Evolutionary conservation across 2,888 invertebrate species (phyloP).

Genomic region (Andrena praecox): DNA sequence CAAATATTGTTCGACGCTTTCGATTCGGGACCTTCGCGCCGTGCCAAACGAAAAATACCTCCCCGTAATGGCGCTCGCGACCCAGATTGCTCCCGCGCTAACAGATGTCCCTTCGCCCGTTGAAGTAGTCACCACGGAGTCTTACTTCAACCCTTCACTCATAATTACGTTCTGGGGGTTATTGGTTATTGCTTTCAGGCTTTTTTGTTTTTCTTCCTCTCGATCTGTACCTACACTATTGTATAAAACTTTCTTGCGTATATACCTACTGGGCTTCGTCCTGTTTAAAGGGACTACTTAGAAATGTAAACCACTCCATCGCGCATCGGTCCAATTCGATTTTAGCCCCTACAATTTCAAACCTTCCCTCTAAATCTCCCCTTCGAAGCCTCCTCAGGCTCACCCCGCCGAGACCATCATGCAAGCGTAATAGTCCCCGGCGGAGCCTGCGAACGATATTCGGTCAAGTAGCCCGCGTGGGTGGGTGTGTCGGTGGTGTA

Average conservation of each 20-base stretch:
- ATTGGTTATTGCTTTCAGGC: too few species aligned
- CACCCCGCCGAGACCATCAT: neutral
- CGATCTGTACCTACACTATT: too few species aligned
- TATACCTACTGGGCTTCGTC: too few species aligned
- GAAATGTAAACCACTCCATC: too few species aligned
- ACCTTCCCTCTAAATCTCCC: neutral
- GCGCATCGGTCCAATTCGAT: neutral
- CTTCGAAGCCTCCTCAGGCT: neutral
- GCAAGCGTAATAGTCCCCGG: neutral
- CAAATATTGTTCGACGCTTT: slow-evolving; percentile 58
- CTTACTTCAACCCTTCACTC: too few species aligned
- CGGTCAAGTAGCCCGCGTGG: slow-evolving; percentile 47
- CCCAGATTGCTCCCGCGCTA: neutral
- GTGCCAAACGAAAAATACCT: slow-evolving; percentile 27
- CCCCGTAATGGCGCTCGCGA: neutral
- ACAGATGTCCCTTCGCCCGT: neutral
- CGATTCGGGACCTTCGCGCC: slow-evolving; percentile 18
- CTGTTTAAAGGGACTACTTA: too few species aligned
- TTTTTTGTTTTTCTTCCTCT: too few species aligned
- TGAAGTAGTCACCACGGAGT: neutral
- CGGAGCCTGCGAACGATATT: neutral
- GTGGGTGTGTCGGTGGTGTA: slow-evolving; percentile 25
- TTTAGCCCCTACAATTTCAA: neutral
- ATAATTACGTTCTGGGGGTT: too few species aligned
- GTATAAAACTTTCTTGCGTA: too few species aligned